Base-by-base conservation (phyloP, 2,113 vertebrate species). In the Marmota flaviventris region DNA sequence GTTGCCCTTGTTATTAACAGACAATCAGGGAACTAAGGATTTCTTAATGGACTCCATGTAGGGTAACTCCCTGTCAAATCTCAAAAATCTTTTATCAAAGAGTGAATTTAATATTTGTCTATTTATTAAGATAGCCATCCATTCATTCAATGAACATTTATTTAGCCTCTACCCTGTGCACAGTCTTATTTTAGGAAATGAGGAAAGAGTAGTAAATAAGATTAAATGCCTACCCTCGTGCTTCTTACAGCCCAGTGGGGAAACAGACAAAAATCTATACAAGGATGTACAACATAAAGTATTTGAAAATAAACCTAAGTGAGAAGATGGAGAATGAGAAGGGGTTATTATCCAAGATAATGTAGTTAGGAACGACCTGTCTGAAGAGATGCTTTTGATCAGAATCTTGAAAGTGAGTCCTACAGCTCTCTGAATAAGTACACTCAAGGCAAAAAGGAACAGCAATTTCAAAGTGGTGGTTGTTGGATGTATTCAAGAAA, bases 31-130 rank as follows among this genome's bases (percentile, higher is more conserved):
- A 89, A 92, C 10, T 37, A 82, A 53, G 61, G 24, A 94, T 94
- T 89, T 90, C 58, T 61, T 94, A 96, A 89, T 29, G 39, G 39
- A 85, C 13, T 96, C 18, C 27, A 37, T 77, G 10, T 82, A 85
- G 81, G 56, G n/a, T 8, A 89, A 89, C 13, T 25, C 75, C 67
- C 22, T 79, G 24, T 24, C 48, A 89, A 92, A 89, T 91, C 48
- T 76, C 48, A 51, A 96, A 88, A 91, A 72, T 58, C 25, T 12
- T 85, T 81, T 61, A 73, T 22, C 45, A 37, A 89, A 89, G 3
- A 85, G 9, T 69, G n/a, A 51, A 81, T 69, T 85, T 37, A 51
- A 63, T 76, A 12, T 2, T 25, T 61, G 5, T 14, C 27, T 18
- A 34, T 51, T 53, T 91, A 65, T 65, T 76, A 24, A 77, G n/a